Evolutionary conservation across 2,888 invertebrate species (phyloP).

Genomic region (Emesis furor): DNA sequence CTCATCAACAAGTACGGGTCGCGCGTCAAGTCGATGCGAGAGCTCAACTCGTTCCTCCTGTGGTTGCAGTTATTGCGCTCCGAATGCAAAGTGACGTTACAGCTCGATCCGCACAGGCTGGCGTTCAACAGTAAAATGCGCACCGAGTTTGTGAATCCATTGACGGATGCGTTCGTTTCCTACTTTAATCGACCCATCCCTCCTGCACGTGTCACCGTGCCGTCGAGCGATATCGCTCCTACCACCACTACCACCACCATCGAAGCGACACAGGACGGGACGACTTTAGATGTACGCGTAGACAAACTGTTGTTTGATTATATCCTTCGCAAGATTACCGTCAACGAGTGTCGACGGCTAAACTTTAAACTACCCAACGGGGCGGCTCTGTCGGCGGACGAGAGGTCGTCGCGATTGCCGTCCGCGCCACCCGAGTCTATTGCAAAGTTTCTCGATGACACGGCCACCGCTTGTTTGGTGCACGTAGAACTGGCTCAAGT

Average conservation of each 20-base stretch:
- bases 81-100: constrained; percentile 4
- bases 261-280: background rate
- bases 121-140: constrained; percentile 6
- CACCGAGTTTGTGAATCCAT: background rate
- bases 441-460: too few species aligned
- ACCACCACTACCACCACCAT: background rate
- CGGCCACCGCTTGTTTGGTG: too few species aligned
- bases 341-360: constrained; percentile 13
- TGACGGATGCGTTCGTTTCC: constrained; percentile 9
- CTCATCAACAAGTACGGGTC: constrained; percentile 10
- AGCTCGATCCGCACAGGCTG: constrained; percentile 8
- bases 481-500: too few species aligned
- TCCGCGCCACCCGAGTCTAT: too few species aligned
- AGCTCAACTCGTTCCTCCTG: constrained; percentile 10
- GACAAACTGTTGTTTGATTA: constrained; percentile 24
- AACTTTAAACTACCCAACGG: constrained; percentile 6
- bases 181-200: constrained; percentile 23
- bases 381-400: constrained; percentile 3
- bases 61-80: constrained; percentile 11
- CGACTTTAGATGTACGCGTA: constrained; percentile 14
- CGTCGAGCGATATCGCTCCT: background rate
- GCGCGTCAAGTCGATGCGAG: constrained; percentile 8
- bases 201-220: constrained; percentile 21
- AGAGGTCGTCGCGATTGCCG: background rate
- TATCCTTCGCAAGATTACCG: constrained; percentile 21